Conservation (phyloP, 2,113 vertebrate genomes). For the Cheilinus undulatus region DNA sequence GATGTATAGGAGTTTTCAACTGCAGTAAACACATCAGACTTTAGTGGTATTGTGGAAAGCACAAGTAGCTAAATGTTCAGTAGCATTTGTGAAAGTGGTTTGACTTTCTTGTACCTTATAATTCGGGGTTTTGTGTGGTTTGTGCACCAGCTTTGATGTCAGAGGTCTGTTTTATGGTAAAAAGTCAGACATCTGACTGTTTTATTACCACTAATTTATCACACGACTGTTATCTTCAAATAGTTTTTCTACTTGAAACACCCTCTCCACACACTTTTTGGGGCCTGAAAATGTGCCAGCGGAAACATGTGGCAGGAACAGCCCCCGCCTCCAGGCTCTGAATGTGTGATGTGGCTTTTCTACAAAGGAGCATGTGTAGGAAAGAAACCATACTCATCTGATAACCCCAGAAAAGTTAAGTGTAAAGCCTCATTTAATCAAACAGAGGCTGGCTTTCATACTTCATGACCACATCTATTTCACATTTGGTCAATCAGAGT, state of each 20-base stretch:
- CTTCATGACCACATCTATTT: conserved; percentile 17
- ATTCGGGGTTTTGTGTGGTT: conserved; percentile 3
- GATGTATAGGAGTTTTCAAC: not conserved
- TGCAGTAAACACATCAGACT: not conserved
- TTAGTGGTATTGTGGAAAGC: not conserved
- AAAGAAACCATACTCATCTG: not conserved
- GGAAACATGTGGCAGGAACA: conserved; percentile 38
- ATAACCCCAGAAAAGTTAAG: not conserved
- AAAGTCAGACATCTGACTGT: conserved; percentile 21
- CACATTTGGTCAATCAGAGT: conserved; percentile 1
- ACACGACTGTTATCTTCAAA: conserved; percentile 18
- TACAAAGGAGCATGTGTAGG: not conserved
- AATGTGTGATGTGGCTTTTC: conserved; percentile 9
- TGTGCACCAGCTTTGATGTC: conserved; percentile 20
- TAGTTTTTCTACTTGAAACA: conserved; percentile 36
- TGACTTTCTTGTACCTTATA: not conserved
- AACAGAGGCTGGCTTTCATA: conserved; percentile 4
- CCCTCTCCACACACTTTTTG: conserved; percentile 39
- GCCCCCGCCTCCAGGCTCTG: not conserved
- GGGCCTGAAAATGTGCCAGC: conserved; percentile 17
- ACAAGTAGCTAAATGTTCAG: not conserved
- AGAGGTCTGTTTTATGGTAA: conserved; percentile 15
- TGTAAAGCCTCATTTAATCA: not conserved
- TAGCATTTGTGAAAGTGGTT: conserved; percentile 16
- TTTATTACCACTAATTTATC: conserved; percentile 30